Percentiles rank a stretch among this genome's conserved stretches.
Conservation (phyloP, 1,140 invertebrate species). For the Lasioglossum baleicum region DNA sequence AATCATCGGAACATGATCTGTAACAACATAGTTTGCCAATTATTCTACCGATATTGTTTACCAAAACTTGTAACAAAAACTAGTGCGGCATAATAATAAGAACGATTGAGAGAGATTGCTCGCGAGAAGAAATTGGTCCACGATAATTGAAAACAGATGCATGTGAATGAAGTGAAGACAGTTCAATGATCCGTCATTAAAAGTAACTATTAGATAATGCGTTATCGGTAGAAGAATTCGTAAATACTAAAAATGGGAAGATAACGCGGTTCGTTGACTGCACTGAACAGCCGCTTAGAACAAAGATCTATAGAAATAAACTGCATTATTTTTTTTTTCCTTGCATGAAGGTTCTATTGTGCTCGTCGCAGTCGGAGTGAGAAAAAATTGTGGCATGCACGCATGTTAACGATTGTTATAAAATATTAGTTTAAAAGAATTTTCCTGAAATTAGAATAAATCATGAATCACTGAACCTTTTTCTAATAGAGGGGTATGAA, state of each 20-base stretch:
- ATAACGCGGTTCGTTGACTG: conserved; percentile 51
- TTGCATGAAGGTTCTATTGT: not conserved
- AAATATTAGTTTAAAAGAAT: too few relatives aligned
- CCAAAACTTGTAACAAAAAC: too few relatives aligned
- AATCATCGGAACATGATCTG: not conserved
- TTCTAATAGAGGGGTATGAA: too few relatives aligned
- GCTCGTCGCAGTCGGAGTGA: too few relatives aligned
- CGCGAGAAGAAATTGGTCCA: not conserved
- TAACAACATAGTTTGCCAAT: not conserved
- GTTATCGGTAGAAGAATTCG: conserved; percentile 40
- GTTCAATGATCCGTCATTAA: conserved; percentile 19
- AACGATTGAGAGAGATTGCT: too few relatives aligned
- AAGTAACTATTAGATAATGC: conserved; percentile 23
- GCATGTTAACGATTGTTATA: too few relatives aligned
- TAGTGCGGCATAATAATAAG: too few relatives aligned
- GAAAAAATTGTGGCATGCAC: too few relatives aligned
- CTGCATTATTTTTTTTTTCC: not conserved
- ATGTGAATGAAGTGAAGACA: conserved; percentile 18
- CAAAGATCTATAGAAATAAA: not conserved
- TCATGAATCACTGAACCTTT: too few relatives aligned
- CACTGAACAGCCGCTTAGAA: not conserved
- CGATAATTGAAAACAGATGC: not conserved
- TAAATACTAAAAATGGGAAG: conserved; percentile 30
- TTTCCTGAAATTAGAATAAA: too few relatives aligned
- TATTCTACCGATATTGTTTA: not conserved